Evolutionary conservation across 2,888 invertebrate species (phyloP).

Genomic region (Drosophila macrospina): DNA sequence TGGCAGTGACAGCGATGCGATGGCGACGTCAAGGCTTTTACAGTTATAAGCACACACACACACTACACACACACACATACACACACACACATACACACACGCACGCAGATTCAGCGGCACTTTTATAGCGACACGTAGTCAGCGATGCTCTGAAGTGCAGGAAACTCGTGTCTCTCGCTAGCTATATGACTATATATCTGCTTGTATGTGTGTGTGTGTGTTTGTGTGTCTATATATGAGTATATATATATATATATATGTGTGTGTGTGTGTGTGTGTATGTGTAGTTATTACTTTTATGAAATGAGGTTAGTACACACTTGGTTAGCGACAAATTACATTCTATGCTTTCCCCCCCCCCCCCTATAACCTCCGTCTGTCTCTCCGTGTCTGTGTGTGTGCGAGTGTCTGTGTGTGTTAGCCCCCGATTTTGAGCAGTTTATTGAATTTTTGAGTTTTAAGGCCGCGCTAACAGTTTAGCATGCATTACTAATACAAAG

Average conservation of each 20-base stretch:
- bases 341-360: constrained; percentile 35
- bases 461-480: constrained; percentile 11
- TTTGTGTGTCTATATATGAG: constrained; percentile 7
- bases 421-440: constrained; percentile 21
- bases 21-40: constrained; percentile 57
- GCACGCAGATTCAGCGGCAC: constrained; percentile 34
- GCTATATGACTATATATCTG: constrained; percentile 4
- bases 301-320: constrained; percentile 82
- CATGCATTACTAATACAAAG: constrained; percentile 20
- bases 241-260: constrained; percentile 57
- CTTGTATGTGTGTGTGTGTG: constrained; percentile 14
- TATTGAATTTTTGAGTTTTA: constrained; percentile 53
- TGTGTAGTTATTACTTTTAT: constrained; percentile 82
- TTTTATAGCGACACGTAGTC: constrained; percentile 77
- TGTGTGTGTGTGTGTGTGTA: constrained; percentile 35
- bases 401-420: neutral
- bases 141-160: constrained; percentile 71
- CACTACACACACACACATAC: constrained; percentile 27
- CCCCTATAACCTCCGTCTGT: neutral
- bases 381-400: neutral
- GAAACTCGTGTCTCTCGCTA: constrained; percentile 46
- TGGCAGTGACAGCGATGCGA: constrained; percentile 60
- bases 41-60: constrained; percentile 27
- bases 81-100: constrained; percentile 8
- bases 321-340: constrained; percentile 82